Evolutionary conservation across 2,888 invertebrate genomes (phyloP).

Genomic region (Meliscaeva auricollis): DNA sequence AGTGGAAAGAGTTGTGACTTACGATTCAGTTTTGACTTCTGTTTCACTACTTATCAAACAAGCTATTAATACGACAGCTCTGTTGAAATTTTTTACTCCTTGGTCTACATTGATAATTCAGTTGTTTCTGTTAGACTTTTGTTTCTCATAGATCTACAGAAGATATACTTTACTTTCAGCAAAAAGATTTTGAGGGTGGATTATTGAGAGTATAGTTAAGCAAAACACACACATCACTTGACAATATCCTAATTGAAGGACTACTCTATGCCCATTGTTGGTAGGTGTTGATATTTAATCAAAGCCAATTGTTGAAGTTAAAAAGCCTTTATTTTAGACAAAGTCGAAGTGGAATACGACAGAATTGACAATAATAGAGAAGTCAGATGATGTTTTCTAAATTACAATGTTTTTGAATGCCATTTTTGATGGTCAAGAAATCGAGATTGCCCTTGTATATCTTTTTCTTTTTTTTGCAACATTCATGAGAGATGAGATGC

Average conservation of each 20-base stretch:
- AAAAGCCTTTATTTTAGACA: slow-evolving; percentile 2
- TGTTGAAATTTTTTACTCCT: too few species aligned
- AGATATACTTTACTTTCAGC: background rate
- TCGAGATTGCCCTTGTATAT: slow-evolving; percentile 36
- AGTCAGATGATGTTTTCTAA: slow-evolving; percentile 56
- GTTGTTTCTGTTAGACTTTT: slow-evolving; percentile 26
- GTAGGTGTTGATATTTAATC: slow-evolving; percentile 75
- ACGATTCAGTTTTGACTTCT: too few species aligned
- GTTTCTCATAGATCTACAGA: slow-evolving; percentile 18
- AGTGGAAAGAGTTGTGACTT: too few species aligned
- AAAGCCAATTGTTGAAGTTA: slow-evolving; percentile 66
- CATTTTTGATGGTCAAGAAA: slow-evolving; percentile 65
- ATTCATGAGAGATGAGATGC: background rate
- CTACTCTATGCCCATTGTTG: slow-evolving; percentile 47
- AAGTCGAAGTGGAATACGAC: background rate
- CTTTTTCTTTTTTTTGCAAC: too few species aligned
- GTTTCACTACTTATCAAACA: too few species aligned
- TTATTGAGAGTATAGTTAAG: slow-evolving; percentile 1
- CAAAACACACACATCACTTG: background rate
- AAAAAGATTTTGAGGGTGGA: slow-evolving; percentile 31
- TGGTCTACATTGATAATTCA: too few species aligned
- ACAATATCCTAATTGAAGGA: slow-evolving; percentile 36
- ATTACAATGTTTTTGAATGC: slow-evolving; percentile 71
- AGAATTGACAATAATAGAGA: background rate
- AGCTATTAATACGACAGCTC: too few species aligned